Evolutionary conservation across 2,888 invertebrate genomes (phyloP).

Genomic region (Acronicta leporina): DNA sequence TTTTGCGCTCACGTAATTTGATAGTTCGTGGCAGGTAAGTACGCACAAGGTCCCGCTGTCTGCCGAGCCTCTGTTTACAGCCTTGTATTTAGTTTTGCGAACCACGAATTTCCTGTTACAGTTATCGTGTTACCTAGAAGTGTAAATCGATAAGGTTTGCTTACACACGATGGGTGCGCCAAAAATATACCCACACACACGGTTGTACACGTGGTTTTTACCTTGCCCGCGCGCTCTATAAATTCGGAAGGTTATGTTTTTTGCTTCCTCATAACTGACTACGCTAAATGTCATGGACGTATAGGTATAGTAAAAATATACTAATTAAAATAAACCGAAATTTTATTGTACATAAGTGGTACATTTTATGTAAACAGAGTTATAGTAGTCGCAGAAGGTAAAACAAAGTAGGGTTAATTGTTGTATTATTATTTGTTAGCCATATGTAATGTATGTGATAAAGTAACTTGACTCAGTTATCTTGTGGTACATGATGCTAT

Average conservation of each 20-base stretch:
- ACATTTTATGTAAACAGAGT: neutral
- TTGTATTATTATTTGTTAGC: no score
- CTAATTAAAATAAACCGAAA: neutral
- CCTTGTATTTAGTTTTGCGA: slow-evolving; percentile 36
- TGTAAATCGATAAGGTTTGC: slow-evolving; percentile 43
- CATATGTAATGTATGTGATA: no score
- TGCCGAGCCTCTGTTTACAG: slow-evolving; percentile 49
- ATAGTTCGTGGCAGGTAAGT: slow-evolving; percentile 1
- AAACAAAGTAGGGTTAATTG: no score
- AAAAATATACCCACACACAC: slow-evolving; percentile 27
- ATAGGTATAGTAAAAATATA: slow-evolving; percentile 11
- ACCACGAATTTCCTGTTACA: slow-evolving; percentile 57
- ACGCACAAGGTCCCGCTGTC: slow-evolving; percentile 52
- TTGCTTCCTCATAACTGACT: slow-evolving; percentile 46
- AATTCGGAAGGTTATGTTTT: slow-evolving; percentile 40
- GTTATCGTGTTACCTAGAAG: slow-evolving; percentile 55
- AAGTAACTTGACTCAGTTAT: neutral
- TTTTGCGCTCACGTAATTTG: slow-evolving; percentile 18
- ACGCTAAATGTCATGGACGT: slow-evolving; percentile 49
- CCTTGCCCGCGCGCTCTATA: slow-evolving; percentile 38
- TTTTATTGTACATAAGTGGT: neutral
- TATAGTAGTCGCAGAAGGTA: no score
- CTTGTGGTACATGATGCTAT: neutral
- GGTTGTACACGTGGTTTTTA: slow-evolving; percentile 36
- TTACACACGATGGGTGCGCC: slow-evolving; percentile 43